Base-by-base conservation (phyloP, 2,888 invertebrate species). In the Polymixis flavicincta region DNA sequence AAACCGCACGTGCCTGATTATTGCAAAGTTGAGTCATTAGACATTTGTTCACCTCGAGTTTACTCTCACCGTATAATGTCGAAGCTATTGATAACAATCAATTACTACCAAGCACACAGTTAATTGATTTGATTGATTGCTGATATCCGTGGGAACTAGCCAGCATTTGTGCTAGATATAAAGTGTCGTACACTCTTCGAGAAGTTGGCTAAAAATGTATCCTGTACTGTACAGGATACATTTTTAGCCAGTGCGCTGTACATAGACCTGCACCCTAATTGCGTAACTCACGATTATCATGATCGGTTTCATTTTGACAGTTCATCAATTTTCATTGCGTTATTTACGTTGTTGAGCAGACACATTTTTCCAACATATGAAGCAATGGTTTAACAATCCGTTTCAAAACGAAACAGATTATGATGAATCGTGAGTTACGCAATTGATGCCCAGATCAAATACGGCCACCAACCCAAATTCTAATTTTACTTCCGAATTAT, bases 21-120 rank as follows among this genome's bases (percentile, higher is more conserved):
- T 25, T 45, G 57, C n/a, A 45, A 61, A 63, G 25, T 61, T 73
- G 71, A 75, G 50, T 69, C 68, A 81, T 77, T 57, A 66, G 55
- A n/a, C 77, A 81, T 63, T 55, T 83, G 77, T 73, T 54, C n/a
- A n/a, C 13, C n/a, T 6, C 19, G 5, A 66, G 59, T 59, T 42
- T 55, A 71, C 48, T 83, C 73, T 80, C 83, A 83, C 73, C 8
- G 3, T 32, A 76, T 76, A 76, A 84, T 80, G 71, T 59, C 71
- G 71, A 66, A 73, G 25, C 45, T 52, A 74, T 84, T 68, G 61
- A 69, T 63, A 55, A 32, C 32, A 55, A 83, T 68, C 48, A 78
- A 69, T 78, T 25, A 1, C 14, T 42, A 22, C 25, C 54, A 32
- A 50, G 45, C 37, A 13, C n/a, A 25, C 17, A 55, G 28, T 50